Evolutionary conservation across 64 coral and sea anemone species (phyloP).

Genomic region (Stylophora pistillata): DNA sequence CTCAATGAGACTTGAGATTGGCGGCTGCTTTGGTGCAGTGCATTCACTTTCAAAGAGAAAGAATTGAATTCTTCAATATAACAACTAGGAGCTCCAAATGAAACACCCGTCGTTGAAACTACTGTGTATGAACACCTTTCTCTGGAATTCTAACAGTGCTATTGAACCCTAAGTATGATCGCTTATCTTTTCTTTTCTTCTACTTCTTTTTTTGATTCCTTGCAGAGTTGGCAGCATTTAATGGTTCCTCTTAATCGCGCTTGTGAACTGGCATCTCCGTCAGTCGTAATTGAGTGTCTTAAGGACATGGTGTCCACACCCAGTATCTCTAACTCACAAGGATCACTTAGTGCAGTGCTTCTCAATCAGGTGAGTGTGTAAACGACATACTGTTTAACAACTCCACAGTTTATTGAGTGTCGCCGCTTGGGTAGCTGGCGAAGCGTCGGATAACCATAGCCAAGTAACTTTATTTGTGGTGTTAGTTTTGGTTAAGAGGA

Average conservation of each 20-base stretch:
- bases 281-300: conserved; percentile 29
- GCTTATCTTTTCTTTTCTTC: background rate
- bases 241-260: conserved; percentile 53
- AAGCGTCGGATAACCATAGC: no score
- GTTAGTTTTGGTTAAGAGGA: background rate
- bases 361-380: conserved; percentile 30
- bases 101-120: no score
- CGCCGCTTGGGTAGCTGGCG: no score
- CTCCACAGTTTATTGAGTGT: background rate
- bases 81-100: no score
- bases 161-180: background rate
- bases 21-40: no score
- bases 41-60: no score
- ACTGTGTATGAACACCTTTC: no score
- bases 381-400: background rate
- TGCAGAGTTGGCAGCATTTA: conserved; percentile 15
- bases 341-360: conserved; percentile 15
- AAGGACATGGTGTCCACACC: conserved; percentile 29
- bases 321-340: background rate
- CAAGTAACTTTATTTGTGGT: no score
- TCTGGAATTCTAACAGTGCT: background rate
- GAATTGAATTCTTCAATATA: no score
- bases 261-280: conserved; percentile 5
- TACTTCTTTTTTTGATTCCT: background rate
- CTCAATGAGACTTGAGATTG: no score